These are phyloP conservation scores for Leptogaster cylindrica DNA, from an alignment of 2,888 invertebrate genomes.

Conservation along the genomic window DNA sequence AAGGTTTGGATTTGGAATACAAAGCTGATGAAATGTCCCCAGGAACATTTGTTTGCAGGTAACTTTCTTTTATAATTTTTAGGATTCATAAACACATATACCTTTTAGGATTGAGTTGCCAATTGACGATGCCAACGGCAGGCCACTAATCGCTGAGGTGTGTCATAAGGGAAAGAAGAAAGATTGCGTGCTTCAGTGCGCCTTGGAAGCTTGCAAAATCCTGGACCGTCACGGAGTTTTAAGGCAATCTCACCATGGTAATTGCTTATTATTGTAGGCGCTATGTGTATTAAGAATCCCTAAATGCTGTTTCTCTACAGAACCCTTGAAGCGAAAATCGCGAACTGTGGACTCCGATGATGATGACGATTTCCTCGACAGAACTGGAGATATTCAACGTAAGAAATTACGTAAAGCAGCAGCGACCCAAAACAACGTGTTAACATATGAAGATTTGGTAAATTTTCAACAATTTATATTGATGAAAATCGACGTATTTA, in stretches of 20 bases:
- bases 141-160: conserved; percentile 82
- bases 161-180: conserved; percentile 91
- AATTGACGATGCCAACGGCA: conserved; percentile 77
- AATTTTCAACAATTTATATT: conserved; percentile 50
- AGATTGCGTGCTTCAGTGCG: conserved; percentile 91
- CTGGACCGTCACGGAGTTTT: conserved; percentile 87
- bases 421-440: conserved; percentile 54
- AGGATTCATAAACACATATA: not conserved
- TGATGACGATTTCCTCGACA: conserved; percentile 93
- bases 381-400: conserved; percentile 90
- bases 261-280: conserved; percentile 47
- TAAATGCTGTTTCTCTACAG: conserved; percentile 61
- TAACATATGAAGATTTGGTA: conserved; percentile 74
- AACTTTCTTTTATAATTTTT: conserved; percentile 44
- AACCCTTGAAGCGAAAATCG: conserved; percentile 79
- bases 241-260: conserved; percentile 85
- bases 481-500: no score
- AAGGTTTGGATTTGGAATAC: conserved; percentile 84
- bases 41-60: conserved; percentile 86
- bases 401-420: conserved; percentile 74
- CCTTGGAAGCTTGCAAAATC: conserved; percentile 91
- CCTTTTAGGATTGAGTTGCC: conserved; percentile 76
- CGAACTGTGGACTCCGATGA: conserved; percentile 88
- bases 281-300: not conserved
- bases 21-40: conserved; percentile 84